phyloP scores from a whole-genome alignment of 1,140 invertebrate genomes.

The Leptestheria dahalacensis region DNA sequence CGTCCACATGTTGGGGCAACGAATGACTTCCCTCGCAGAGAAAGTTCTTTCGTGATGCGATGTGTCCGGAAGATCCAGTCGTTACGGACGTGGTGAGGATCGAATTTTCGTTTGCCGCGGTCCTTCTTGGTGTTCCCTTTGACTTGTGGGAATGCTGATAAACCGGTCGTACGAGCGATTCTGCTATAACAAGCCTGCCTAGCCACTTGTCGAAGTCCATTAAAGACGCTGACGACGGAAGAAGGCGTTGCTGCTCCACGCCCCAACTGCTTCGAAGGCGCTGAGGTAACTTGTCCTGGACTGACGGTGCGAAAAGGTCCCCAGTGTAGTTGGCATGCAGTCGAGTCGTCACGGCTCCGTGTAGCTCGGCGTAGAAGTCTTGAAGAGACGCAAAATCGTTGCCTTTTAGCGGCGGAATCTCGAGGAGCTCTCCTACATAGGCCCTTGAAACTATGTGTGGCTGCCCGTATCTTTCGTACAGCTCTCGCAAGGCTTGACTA shows the following conservation, averaged over 20 bases:
- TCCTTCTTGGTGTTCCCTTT: not conserved
- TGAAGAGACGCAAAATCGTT: not conserved
- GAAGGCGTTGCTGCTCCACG: not conserved
- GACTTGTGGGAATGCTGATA: not conserved
- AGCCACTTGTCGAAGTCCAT: not conserved
- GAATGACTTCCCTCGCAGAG: not conserved
- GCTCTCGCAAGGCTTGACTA: constrained; percentile 2
- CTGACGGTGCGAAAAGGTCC: too few relatives aligned
- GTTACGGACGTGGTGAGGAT: not conserved
- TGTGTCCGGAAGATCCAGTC: not conserved
- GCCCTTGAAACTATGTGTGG: not conserved
- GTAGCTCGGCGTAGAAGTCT: not conserved
- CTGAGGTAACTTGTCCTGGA: not conserved
- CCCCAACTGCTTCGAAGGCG: not conserved
- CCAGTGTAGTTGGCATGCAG: too few relatives aligned
- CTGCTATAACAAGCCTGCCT: not conserved
- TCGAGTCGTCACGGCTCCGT: too few relatives aligned
- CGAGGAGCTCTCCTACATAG: not conserved
- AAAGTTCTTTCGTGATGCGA: not conserved
- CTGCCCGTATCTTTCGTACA: not conserved
- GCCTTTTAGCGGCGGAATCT: not conserved
- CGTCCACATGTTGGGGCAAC: too few relatives aligned
- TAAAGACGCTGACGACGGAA: not conserved
- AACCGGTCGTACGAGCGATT: not conserved
- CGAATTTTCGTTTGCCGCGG: not conserved